A percentile compares a stretch with the other conserved stretches of the same genome.
These are phyloP conservation scores for Antheraea mylitta DNA, from an alignment of 1,140 invertebrate species.

Conservation along the genomic window DNA sequence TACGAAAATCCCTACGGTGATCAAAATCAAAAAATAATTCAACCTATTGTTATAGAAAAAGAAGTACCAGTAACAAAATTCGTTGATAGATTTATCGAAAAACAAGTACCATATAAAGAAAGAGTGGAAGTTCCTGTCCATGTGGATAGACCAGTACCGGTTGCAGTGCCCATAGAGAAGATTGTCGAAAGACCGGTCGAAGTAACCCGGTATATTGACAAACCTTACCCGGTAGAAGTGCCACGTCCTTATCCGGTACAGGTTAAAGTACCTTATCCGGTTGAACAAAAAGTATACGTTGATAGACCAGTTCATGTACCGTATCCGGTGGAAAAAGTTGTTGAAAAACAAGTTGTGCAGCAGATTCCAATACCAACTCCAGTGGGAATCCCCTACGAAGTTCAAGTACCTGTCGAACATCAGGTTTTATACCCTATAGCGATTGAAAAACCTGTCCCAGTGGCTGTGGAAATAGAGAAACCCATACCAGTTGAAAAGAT, in stretches of 20 bases:
- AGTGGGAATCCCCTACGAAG: slow-evolving; percentile 51
- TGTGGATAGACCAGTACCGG: slow-evolving; percentile 75
- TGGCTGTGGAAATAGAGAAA: slow-evolving; percentile 74
- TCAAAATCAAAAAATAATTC: slow-evolving; percentile 47
- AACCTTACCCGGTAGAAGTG: slow-evolving; percentile 72
- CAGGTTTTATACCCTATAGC: slow-evolving; percentile 60
- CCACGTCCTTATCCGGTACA: slow-evolving; percentile 75
- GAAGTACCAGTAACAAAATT: slow-evolving; percentile 76
- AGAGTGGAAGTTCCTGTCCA: slow-evolving; percentile 69
- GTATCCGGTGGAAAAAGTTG: slow-evolving; percentile 79
- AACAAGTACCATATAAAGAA: slow-evolving; percentile 76
- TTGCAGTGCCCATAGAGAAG: slow-evolving; percentile 75
- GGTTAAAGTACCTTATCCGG: slow-evolving; percentile 72
- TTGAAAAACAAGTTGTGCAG: slow-evolving; percentile 70
- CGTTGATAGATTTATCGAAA: slow-evolving; percentile 79
- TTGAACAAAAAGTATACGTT: slow-evolving; percentile 76
- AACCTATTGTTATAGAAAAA: slow-evolving; percentile 77
- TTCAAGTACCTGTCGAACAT: slow-evolving; percentile 60
- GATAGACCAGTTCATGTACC: slow-evolving; percentile 79
- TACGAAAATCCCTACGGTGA: slow-evolving; percentile 36
- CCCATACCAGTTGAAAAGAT: slow-evolving; percentile 57
- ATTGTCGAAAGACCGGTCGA: slow-evolving; percentile 76
- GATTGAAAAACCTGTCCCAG: slow-evolving; percentile 71
- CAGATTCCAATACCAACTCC: slow-evolving; percentile 61
- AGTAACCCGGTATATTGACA: slow-evolving; percentile 73